Conservation (phyloP, 1,140 invertebrate genomes). For the Megathymus violae region DNA sequence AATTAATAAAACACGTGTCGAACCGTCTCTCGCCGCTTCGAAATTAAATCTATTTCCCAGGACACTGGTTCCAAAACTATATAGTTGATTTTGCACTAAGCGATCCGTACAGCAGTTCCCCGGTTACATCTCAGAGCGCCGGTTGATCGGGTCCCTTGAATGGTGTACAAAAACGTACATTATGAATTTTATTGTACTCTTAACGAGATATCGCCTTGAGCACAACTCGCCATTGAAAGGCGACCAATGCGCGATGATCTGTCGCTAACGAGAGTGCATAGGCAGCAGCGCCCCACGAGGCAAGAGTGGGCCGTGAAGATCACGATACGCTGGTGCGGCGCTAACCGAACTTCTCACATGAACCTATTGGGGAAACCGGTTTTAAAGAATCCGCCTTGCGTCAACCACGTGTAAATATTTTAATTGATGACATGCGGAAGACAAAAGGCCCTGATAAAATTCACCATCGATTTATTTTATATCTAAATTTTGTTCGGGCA, state of each 20-base stretch:
- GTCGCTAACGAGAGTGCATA: conserved; percentile 33
- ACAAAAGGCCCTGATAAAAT: conserved; percentile 66
- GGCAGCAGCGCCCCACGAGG: conserved; percentile 12
- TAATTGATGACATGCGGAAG: conserved; percentile 82
- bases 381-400: conserved; percentile 68
- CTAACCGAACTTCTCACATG: conserved; percentile 63
- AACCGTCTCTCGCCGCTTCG: background rate
- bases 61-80: conserved; percentile 24
- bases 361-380: conserved; percentile 71
- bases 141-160: conserved; percentile 68
- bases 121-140: conserved; percentile 42
- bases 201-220: conserved; percentile 72
- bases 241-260: conserved; percentile 50
- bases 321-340: conserved; percentile 62
- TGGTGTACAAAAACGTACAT: conserved; percentile 71
- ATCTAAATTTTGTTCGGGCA: conserved; percentile 37
- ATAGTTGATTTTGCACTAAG: conserved; percentile 38
- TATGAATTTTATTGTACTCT: conserved; percentile 72
- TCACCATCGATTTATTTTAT: conserved; percentile 47
- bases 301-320: conserved; percentile 41
- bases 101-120: conserved; percentile 17
- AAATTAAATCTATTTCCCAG: conserved; percentile 34
- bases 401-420: conserved; percentile 79
- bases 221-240: conserved; percentile 54
- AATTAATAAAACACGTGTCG: background rate